Base-by-base conservation (phyloP, 1,140 invertebrate species). In the Chrysoperla carnea region DNA sequence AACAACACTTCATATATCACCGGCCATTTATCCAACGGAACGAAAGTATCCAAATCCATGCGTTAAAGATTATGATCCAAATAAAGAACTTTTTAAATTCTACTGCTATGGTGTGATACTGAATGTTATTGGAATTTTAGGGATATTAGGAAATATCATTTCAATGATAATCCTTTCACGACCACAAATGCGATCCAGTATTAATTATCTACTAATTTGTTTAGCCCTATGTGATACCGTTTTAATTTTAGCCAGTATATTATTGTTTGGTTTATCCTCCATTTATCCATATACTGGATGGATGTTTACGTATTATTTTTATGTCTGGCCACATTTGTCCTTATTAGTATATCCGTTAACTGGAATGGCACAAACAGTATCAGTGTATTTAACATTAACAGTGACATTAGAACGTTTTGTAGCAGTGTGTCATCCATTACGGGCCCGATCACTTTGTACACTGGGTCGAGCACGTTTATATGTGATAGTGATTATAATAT, bases 391-490 rank as follows among this genome's bases (percentile, higher is more conserved):
- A 48, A 96, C 93, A 0, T 74, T 97, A 37, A 88, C 87, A 1
- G 93, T 97, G 33, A 96, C 93, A 0, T 71, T 95, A 49, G 93
- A 98, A 62, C 72, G 93, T 37, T 97, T 91, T 65, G 84, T 97
- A 35, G 93, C 92, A 1, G 93, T 98, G 0, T 96, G 92, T 57
- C 87, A 94, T 62, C 92, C 91, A 0, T 66, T 96, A 7, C 73
- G 76, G 46, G 89, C 90, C 0, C 71, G 86, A 37, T 82, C 81
- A 0, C 72, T 94, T 38, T 96, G 91, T 62, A 96, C 90, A 0
- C 90, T 90, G 52, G 78, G 84, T 1, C 69, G 91, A 31, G 88
- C 91, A 5, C 72, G 85, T 31, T 70, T 83, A 46, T 90, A 89
- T 52, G 84, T 94, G 7, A 59, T 86, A 2, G 65, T 74, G n/a